Evolutionary conservation across 2,113 vertebrate genomes (phyloP).

Genomic region (Pelvicachromis taeniatus): DNA sequence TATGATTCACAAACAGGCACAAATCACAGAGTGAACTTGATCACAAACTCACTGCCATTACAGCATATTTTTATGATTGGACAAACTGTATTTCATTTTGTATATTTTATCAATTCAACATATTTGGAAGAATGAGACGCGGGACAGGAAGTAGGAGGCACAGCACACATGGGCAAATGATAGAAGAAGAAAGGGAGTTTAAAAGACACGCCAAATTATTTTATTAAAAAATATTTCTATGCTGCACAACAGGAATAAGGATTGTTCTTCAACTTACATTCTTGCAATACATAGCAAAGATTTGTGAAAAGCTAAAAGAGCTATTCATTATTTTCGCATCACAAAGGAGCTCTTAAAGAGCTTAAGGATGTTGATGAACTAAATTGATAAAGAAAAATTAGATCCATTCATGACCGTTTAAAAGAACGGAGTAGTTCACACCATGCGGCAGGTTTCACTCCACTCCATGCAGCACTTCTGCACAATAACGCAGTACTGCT

Average conservation of each 20-base stretch:
- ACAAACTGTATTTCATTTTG: not conserved
- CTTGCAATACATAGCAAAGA: not conserved
- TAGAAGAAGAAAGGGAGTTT: slow-evolving; percentile 6
- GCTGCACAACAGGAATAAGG: not conserved
- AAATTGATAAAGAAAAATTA: not conserved
- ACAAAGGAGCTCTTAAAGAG: not conserved
- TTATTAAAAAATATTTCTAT: not conserved
- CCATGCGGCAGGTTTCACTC: slow-evolving; percentile 55
- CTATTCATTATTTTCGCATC: not conserved
- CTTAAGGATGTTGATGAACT: not conserved
- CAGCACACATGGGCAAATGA: slow-evolving; percentile 13
- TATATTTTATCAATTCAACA: not conserved
- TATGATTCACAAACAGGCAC: slow-evolving; percentile 23
- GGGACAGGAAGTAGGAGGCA: slow-evolving; percentile 39
- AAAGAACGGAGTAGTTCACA: slow-evolving; percentile 28
- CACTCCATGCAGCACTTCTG: slow-evolving; percentile 41
- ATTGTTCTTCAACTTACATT: not conserved
- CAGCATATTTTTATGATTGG: not conserved
- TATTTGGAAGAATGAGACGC: not conserved
- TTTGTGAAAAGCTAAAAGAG: not conserved
- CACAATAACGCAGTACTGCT: not conserved
- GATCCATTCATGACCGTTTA: not conserved
- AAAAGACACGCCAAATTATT: slow-evolving; percentile 5
- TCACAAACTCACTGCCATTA: slow-evolving; percentile 10
- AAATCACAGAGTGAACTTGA: slow-evolving; percentile 15